These are phyloP conservation scores for Eudemis profundana DNA, from an alignment of 2,888 invertebrate species.

Conservation along the genomic window DNA sequence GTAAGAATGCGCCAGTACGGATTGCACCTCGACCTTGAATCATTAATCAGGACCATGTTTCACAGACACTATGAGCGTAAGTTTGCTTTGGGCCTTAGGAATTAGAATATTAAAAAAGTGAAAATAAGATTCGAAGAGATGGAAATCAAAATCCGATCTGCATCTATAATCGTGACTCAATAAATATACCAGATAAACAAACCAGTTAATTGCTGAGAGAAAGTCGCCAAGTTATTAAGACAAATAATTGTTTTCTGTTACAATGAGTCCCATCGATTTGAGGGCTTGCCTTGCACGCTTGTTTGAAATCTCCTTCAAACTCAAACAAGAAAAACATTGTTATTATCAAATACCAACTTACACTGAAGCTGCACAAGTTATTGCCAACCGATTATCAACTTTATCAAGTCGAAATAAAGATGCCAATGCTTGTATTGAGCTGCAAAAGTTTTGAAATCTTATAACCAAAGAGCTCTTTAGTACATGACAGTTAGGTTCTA, in stretches of 20 bases:
- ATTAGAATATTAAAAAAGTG: background rate
- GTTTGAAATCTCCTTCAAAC: conserved; percentile 80
- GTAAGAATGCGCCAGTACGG: too few relatives aligned
- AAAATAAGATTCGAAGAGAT: background rate
- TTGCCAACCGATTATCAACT: conserved; percentile 49
- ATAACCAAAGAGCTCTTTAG: conserved; percentile 53
- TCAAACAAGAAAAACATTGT: conserved; percentile 80
- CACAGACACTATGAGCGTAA: background rate
- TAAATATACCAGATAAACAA: background rate
- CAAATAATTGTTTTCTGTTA: conserved; percentile 78
- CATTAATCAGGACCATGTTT: too few relatives aligned
- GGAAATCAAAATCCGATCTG: too few relatives aligned
- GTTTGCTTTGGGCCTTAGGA: too few relatives aligned
- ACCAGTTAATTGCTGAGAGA: conserved; percentile 53
- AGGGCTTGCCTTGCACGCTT: conserved; percentile 70
- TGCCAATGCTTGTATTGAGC: background rate
- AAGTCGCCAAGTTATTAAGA: conserved; percentile 79
- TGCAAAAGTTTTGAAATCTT: conserved; percentile 8
- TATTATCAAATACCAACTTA: conserved; percentile 60
- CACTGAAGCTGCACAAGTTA: conserved; percentile 17
- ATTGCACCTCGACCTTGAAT: too few relatives aligned
- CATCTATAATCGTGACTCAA: background rate
- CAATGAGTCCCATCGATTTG: conserved; percentile 70
- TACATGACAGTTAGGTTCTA: conserved; percentile 62
- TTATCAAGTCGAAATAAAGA: conserved; percentile 42